Percentiles rank a stretch among this genome's conserved stretches.
phyloP scores from a whole-genome alignment of 1,140 invertebrate genomes.

The Bombus ignitus region DNA sequence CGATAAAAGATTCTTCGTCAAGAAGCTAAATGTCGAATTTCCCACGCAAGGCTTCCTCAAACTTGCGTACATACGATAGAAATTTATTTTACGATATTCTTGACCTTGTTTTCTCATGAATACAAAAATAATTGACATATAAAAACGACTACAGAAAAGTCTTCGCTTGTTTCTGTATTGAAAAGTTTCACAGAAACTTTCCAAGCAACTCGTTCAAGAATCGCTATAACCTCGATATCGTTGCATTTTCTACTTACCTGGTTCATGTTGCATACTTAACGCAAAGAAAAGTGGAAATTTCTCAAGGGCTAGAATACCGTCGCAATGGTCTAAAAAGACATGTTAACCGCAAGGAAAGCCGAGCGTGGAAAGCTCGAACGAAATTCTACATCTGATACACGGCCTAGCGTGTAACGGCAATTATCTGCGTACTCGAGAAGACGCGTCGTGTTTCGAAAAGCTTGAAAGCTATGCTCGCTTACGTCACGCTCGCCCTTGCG shows the following conservation, averaged over 20 bases:
- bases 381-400: neutral
- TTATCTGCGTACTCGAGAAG: constrained; percentile 43
- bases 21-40: neutral
- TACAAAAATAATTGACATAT: neutral
- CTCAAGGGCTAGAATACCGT: neutral
- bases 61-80: neutral
- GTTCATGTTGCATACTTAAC: neutral
- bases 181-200: neutral
- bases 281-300: neutral
- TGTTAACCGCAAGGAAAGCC: neutral
- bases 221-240: neutral
- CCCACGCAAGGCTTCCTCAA: neutral
- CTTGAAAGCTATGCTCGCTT: neutral
- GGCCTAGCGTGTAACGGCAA: constrained; percentile 1
- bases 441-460: constrained; percentile 32
- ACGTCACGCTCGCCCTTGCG: constrained; percentile 46
- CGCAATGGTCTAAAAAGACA: neutral
- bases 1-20: neutral
- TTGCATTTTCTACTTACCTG: neutral
- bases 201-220: neutral
- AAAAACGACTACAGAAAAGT: neutral
- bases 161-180: neutral
- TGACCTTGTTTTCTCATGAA: neutral
- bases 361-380: neutral
- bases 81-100: neutral